Conservation (phyloP, 2,113 vertebrate species). For the Oceanites oceanicus region DNA sequence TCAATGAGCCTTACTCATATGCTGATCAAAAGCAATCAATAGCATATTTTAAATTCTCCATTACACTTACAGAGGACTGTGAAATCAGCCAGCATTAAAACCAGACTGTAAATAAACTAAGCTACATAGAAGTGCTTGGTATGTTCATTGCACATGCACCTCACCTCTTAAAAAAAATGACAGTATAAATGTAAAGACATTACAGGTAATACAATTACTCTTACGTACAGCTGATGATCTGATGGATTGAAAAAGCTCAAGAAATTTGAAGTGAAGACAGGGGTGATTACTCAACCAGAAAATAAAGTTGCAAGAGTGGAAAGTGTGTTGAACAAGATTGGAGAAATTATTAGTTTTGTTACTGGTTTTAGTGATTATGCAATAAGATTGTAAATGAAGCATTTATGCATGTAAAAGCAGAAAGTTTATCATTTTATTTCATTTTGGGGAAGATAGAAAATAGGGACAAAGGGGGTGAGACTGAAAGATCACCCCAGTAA, state of each 20-base stretch:
- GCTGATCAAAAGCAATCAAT: not conserved
- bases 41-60: not conserved
- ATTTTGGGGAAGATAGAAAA: not conserved
- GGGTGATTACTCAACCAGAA: not conserved
- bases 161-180: not conserved
- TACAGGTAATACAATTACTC: not conserved
- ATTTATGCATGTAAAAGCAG: not conserved
- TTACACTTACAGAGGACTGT: not conserved
- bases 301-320: not conserved
- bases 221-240: not conserved
- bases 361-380: not conserved
- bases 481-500: not conserved
- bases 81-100: not conserved
- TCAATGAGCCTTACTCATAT: not conserved
- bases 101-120: not conserved
- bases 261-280: not conserved
- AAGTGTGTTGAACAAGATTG: not conserved
- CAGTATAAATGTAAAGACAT: not conserved
- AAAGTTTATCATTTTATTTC: not conserved
- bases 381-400: not conserved
- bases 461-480: not conserved
- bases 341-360: not conserved
- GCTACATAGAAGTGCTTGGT: not conserved
- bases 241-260: not conserved
- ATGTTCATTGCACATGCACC: not conserved